Evolutionary conservation across 2,888 invertebrate genomes (phyloP).

Genomic region (Heliothis peltigera): DNA sequence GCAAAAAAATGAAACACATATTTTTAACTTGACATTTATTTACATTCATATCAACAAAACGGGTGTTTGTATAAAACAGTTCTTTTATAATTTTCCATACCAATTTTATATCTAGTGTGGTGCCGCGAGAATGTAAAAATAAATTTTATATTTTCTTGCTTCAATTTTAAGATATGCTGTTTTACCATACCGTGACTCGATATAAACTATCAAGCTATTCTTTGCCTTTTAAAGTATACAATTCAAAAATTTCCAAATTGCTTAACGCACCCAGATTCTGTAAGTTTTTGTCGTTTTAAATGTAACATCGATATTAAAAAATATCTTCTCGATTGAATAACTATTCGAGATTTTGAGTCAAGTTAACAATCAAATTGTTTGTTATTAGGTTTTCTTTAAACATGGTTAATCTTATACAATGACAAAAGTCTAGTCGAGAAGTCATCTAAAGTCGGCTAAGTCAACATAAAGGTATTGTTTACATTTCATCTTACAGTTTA

Average conservation of each 20-base stretch:
- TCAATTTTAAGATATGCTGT: conserved; percentile 76
- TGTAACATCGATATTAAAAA: conserved; percentile 35
- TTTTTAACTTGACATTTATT: conserved; percentile 90
- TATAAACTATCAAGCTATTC: conserved; percentile 55
- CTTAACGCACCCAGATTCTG: conserved; percentile 52
- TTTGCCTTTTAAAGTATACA: conserved; percentile 51
- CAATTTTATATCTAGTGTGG: conserved; percentile 85
- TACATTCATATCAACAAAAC: conserved; percentile 91
- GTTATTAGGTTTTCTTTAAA: conserved; percentile 16
- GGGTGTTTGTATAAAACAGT: conserved; percentile 90
- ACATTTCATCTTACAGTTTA: conserved; percentile 18
- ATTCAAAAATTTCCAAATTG: conserved; percentile 35
- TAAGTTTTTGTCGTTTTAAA: conserved; percentile 17
- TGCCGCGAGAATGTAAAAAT: conserved; percentile 86
- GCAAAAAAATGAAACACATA: conserved; percentile 57
- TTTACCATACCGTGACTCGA: conserved; percentile 72
- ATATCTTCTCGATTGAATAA: conserved; percentile 28
- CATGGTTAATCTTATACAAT: conserved; percentile 20
- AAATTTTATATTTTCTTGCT: conserved; percentile 75
- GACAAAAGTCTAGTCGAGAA: conserved; percentile 11
- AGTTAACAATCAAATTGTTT: conserved; percentile 22
- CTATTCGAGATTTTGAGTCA: conserved; percentile 37
- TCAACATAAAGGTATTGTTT: conserved; percentile 6
- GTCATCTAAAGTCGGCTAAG: conserved; percentile 38
- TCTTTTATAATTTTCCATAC: conserved; percentile 83